Evolutionary conservation across 2,113 vertebrate species (phyloP), one percentile per base, ranked within the genome.

Genomic region (Oreochromis tanganicae): DNA sequence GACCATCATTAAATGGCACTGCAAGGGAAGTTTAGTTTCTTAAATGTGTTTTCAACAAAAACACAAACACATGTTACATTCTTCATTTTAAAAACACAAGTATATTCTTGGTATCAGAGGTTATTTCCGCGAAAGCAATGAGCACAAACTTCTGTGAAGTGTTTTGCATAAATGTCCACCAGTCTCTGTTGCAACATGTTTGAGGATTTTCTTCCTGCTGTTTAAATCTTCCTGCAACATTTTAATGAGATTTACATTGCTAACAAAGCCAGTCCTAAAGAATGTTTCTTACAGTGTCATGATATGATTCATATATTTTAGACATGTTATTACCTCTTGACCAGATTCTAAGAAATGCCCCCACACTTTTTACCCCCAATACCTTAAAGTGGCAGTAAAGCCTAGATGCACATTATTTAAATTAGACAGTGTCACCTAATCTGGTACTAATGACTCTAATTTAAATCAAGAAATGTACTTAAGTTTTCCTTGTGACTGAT

Each of bases 91-190:
- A 41, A 38, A 38, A 43, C 12, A 11, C 2, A 46, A 46, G n/a
- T 16, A 5, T 71, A 43, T 43, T 43, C 66, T 71, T 43, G 2
- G 36, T 41, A 43, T 12, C 66, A 71, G n/a, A 71, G 36, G 36
- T 68, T 68, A 41, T 41, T 24, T 21, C 34, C 34, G 12, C 1
- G 2, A 63, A 63, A 36, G 32, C 32, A 63, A 21, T 68, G 11
- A n/a, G 11, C 11, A 2, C 19, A 41, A 0, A 41, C 21, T 41
- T 68, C 7, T 3, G 3, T 5, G 4, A 43, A 4, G n/a, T 71
- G 41, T 71, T 68, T 24, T 41, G 63, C 63, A 68, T 41, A 9
- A 24, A 21, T 71, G 63, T 68, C 19, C 63, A 41, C 19, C 63
- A 9, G 63, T 41, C 63, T 68, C 6, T 68, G 61, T n/a, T 38